Evolutionary conservation across 2,888 invertebrate genomes (phyloP), one percentile per base, ranked within the genome.

Genomic region (Eretmocerus hayati): DNA sequence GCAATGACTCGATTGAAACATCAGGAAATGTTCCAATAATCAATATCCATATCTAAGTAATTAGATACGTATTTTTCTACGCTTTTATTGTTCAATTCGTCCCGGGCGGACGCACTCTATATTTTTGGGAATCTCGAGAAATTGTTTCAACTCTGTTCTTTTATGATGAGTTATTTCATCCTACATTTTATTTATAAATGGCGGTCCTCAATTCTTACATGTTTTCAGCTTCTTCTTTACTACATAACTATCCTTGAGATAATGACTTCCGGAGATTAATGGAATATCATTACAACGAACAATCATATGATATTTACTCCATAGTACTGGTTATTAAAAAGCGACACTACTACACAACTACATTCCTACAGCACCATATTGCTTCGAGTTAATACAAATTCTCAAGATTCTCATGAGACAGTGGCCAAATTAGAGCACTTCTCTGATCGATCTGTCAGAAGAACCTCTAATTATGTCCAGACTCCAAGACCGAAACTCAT

Each of bases 61-160:
- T 13, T 30, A 30, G 8, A 9, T 30, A 30, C 8, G 8, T 30
- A 30, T 30, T 30, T 30, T 30, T 18, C 3, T 19, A 36, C 18
- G 9, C 13, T 36, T 36, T 15, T 5, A 36, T 4, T 9, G n/a
- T n/a, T n/a, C n/a, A 18, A 36, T 53, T 43, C 49, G 50, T 53
- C 53, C 53, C 53, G 48, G 53, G 53, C 47, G 45, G 45, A 53
- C 49, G 46, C 49, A 52, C 41, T 42, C 20, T 48, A 40, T 42
- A 36, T 31, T 42, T 21, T 23, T n/a, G 33, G 39, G 46, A 54
- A 51, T 46, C 48, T 54, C 46, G 53, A 54, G 48, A 46, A 51
- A 41, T 40, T 35, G 13, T 38, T 48, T 43, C 36, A 11, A 21
- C 20, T 8, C n/a, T 32, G 11, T 11, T 13, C 23, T 15, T 37